Evolutionary conservation across 2,797 vertebrate genomes (phyloP).

Genomic region (Microcaecilia unicolor): DNA sequence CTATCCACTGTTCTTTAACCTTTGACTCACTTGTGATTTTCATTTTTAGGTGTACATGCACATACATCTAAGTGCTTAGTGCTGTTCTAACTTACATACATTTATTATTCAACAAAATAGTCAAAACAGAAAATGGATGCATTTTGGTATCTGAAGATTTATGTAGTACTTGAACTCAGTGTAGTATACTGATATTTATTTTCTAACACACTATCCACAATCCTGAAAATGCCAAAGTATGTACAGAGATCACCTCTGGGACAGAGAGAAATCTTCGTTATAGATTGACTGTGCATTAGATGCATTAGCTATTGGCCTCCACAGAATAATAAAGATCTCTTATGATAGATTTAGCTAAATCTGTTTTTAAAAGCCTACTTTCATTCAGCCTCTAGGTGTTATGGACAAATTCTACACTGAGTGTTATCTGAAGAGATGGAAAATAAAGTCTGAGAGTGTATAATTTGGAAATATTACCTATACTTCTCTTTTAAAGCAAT

Average conservation of each 20-base stretch:
- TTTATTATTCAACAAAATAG: too few species aligned
- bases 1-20: too few species aligned
- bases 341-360: conserved; percentile 14
- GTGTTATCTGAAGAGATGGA: conserved; percentile 3
- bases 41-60: too few species aligned
- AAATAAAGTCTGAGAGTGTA: too few species aligned
- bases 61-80: too few species aligned
- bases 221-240: conserved; percentile 21
- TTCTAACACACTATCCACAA: conserved; percentile 18
- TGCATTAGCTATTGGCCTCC: conserved; percentile 20
- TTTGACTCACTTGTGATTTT: too few species aligned
- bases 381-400: conserved; percentile 7
- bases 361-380: conserved; percentile 8
- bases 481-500: too few species aligned
- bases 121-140: too few species aligned
- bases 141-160: neutral
- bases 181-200: conserved; percentile 33
- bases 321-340: conserved; percentile 26
- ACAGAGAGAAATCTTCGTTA: conserved; percentile 27
- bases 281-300: conserved; percentile 26
- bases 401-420: neutral
- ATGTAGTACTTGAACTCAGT: too few species aligned
- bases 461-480: too few species aligned
- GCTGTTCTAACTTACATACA: too few species aligned
- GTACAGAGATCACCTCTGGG: conserved; percentile 19